Evolutionary conservation across 2,797 vertebrate genomes (phyloP).

Genomic region (Buceros bicornis): DNA sequence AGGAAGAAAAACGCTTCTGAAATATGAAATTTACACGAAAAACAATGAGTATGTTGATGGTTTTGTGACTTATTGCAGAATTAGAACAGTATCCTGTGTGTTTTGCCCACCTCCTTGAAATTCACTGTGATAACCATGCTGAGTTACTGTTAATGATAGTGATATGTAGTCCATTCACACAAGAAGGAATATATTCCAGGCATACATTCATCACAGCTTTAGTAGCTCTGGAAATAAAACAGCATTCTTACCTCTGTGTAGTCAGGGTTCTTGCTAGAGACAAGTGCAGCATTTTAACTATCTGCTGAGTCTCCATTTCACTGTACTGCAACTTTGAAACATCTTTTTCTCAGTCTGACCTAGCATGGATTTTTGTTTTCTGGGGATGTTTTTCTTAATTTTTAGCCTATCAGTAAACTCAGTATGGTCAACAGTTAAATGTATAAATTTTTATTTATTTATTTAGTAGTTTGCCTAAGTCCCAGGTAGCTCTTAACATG

Average conservation of each 20-base stretch:
- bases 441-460: neutral
- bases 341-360: neutral
- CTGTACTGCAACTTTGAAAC: neutral
- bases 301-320: constrained; percentile 12
- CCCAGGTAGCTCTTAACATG: constrained; percentile 22
- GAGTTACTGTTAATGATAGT: constrained; percentile 54
- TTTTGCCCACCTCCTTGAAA: constrained; percentile 39
- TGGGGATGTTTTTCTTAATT: neutral
- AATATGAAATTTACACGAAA: constrained; percentile 35
- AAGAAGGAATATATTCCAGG: constrained; percentile 44
- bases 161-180: constrained; percentile 14
- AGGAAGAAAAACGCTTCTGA: neutral
- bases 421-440: neutral
- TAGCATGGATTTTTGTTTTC: neutral
- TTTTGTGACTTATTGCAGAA: constrained; percentile 12
- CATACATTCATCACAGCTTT: constrained; percentile 45
- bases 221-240: constrained; percentile 47
- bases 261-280: constrained; percentile 33
- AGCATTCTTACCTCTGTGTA: neutral
- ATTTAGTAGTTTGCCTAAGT: neutral
- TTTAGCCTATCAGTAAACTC: neutral
- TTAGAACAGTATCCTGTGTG: neutral
- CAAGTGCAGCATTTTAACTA: constrained; percentile 61
- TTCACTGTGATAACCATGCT: neutral
- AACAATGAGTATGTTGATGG: constrained; percentile 2